Conservation (phyloP, 1,140 invertebrate species). For the Lanistes nyassanus region DNA sequence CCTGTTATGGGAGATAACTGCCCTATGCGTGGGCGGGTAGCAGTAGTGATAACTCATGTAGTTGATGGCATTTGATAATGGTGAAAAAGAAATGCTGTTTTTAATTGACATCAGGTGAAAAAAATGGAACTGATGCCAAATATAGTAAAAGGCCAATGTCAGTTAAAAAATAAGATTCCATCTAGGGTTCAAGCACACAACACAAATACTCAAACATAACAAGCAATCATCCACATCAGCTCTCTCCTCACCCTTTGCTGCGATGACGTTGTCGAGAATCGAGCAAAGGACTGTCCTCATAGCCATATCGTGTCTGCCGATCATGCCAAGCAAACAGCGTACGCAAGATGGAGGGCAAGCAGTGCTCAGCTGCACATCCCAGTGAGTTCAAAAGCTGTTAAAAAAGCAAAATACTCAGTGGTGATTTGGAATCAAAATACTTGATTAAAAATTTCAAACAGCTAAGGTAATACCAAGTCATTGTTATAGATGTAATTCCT, state of each 20-base stretch:
- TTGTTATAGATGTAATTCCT: constrained; percentile 1
- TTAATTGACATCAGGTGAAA: not conserved
- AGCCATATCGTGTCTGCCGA: constrained; percentile 76
- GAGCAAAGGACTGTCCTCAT: constrained; percentile 56
- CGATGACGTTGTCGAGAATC: constrained; percentile 53
- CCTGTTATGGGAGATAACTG: too few relatives aligned
- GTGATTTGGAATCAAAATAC: not conserved
- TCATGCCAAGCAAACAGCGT: constrained; percentile 98
- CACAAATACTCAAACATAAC: not conserved
- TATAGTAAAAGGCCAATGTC: not conserved
- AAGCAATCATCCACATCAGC: not conserved
- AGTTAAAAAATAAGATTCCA: not conserved
- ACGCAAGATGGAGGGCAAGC: constrained; percentile 91
- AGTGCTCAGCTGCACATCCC: constrained; percentile 95
- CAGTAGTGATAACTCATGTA: too few relatives aligned
- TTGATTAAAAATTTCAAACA: not conserved
- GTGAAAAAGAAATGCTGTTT: constrained; percentile 1
- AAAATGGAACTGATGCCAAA: not conserved
- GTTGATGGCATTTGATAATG: too few relatives aligned
- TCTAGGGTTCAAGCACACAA: not conserved
- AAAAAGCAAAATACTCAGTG: constrained; percentile 12
- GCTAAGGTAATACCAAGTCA: constrained; percentile 3
- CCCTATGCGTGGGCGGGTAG: too few relatives aligned
- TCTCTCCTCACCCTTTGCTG: constrained; percentile 58
- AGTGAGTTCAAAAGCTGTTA: constrained; percentile 84